A percentile compares a stretch with the other conserved stretches of the same genome.
Conservation (phyloP, 2,888 invertebrate genomes). For the Pammene aurita region DNA sequence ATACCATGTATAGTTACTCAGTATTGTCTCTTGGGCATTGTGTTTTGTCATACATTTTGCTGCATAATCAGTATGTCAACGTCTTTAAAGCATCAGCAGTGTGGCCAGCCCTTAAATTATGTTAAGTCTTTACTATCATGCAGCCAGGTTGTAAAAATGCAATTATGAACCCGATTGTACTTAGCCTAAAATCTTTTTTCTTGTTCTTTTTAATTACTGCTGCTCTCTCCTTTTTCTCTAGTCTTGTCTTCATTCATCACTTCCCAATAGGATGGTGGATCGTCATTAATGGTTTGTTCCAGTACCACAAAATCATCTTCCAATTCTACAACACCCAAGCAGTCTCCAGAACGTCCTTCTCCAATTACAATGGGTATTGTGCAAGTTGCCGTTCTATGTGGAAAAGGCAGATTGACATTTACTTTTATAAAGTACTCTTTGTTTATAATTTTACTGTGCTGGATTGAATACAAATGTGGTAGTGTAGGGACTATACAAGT, state of each 20-base stretch:
- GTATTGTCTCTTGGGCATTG: no score
- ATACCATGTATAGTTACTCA: no score
- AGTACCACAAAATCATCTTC: slow-evolving; percentile 13
- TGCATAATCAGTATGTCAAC: no score
- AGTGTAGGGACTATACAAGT: slow-evolving; percentile 14
- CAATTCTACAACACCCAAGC: slow-evolving; percentile 12
- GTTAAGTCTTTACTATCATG: no score
- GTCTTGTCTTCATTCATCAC: slow-evolving; percentile 44
- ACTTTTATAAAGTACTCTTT: slow-evolving; percentile 27
- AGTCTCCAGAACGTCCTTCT: slow-evolving; percentile 12
- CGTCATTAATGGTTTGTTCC: neutral
- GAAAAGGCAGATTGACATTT: slow-evolving; percentile 23
- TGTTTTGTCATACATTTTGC: no score
- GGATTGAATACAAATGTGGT: slow-evolving; percentile 33
- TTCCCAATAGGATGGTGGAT: slow-evolving; percentile 48
- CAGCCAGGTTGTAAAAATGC: neutral
- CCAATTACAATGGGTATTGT: slow-evolving; percentile 37
- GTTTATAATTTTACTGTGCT: slow-evolving; percentile 26
- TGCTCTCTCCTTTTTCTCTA: slow-evolving; percentile 3
- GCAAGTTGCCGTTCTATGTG: slow-evolving; percentile 25
- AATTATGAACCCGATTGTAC: neutral
- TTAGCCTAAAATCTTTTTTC: neutral
- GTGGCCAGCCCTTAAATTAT: no score
- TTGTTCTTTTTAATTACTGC: neutral
- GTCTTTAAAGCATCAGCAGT: no score